Conservation (phyloP, 23 tunicate species). For the Halocynthia aurantium region DNA sequence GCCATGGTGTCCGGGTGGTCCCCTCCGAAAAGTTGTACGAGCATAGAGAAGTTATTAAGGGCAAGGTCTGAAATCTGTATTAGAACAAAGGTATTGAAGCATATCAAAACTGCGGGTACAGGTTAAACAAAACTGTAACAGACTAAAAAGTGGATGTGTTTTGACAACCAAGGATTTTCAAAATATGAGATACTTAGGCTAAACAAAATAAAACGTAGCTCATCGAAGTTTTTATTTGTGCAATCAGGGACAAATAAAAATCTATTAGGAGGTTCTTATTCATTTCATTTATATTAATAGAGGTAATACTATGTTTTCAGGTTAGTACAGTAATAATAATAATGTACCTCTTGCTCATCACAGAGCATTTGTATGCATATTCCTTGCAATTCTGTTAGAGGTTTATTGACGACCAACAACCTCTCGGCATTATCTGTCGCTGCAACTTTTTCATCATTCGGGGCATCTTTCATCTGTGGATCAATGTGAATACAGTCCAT, state of each 20-base stretch:
- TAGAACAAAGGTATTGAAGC: background rate
- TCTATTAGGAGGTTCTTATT: no score
- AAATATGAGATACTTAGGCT: no score
- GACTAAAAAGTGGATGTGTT: no score
- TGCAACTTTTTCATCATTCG: conserved; percentile 3
- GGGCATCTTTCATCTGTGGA: background rate
- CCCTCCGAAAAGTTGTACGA: conserved; percentile 90
- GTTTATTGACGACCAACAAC: conserved; percentile 70
- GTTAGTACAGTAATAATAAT: no score
- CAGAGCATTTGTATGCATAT: conserved; percentile 64
- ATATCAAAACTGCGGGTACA: no score
- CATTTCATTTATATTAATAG: no score
- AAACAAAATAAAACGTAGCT: background rate
- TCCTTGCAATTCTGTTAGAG: conserved; percentile 81
- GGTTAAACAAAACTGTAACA: no score
- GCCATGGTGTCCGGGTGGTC: conserved; percentile 89
- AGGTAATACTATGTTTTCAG: background rate
- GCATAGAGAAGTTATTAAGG: conserved; percentile 66
- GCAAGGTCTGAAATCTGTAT: conserved; percentile 65
- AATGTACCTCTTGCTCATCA: conserved; percentile 67
- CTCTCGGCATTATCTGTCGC: conserved; percentile 79
- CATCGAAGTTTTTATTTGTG: background rate
- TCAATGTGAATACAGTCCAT: background rate
- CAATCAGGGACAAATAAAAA: background rate
- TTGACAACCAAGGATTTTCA: no score